phyloP scores from a whole-genome alignment of 2,113 vertebrate genomes.

The Alectura lathami region DNA sequence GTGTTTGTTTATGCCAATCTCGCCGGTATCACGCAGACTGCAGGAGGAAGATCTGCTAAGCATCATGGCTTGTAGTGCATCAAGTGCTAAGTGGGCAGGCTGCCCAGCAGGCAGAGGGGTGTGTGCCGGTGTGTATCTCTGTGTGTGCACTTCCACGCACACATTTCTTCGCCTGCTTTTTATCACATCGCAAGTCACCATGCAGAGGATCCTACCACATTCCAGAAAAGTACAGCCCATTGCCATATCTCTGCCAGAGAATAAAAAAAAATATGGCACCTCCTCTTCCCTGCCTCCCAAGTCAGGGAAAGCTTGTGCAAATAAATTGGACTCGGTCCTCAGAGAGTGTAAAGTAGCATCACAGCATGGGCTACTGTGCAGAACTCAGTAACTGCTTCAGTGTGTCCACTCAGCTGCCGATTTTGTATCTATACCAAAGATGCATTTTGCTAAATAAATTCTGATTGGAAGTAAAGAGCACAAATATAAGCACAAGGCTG shows the following conservation, averaged over 20 bases:
- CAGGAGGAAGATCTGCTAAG: constrained; percentile 28
- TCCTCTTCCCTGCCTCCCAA: background rate
- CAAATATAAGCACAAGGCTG: background rate
- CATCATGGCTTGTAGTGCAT: background rate
- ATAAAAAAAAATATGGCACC: background rate
- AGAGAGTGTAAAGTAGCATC: accelerated
- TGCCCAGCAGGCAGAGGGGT: background rate
- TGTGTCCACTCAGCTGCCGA: background rate
- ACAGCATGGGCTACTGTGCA: background rate
- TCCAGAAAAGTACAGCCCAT: constrained; percentile 30
- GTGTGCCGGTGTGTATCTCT: background rate
- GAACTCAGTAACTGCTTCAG: background rate
- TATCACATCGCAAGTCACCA: background rate
- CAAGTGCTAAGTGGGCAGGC: constrained; percentile 16
- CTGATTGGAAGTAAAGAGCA: background rate
- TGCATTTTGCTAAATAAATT: background rate
- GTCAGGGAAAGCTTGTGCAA: background rate
- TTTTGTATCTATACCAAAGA: background rate
- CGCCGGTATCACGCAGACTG: constrained; percentile 20
- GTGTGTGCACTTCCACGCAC: background rate
- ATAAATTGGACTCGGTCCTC: background rate
- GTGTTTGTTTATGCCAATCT: background rate
- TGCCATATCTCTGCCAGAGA: background rate
- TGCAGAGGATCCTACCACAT: background rate
- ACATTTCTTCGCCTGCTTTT: background rate